These are phyloP conservation scores for Ennomos erosarius DNA, from an alignment of 2,888 invertebrate species.

Conservation along the genomic window DNA sequence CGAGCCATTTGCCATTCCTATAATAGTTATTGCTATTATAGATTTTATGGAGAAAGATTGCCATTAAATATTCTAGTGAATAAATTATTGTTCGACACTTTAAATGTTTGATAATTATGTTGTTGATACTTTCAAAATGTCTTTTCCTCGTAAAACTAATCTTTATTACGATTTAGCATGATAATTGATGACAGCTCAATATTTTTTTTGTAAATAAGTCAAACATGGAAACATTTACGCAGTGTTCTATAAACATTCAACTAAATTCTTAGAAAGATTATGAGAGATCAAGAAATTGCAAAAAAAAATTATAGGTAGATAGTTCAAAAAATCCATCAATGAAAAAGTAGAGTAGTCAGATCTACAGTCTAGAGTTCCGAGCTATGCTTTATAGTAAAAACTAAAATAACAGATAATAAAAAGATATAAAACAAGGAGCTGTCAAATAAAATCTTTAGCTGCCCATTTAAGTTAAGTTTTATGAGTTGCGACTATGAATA, in stretches of 20 bases:
- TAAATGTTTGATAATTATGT: neutral
- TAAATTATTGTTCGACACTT: constrained; percentile 14
- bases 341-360: too few relatives aligned
- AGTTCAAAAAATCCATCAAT: too few relatives aligned
- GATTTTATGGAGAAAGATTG: constrained; percentile 14
- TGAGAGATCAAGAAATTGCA: too few relatives aligned
- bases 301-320: too few relatives aligned
- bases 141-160: too few relatives aligned
- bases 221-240: too few relatives aligned
- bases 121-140: neutral
- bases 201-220: too few relatives aligned
- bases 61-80: constrained; percentile 13
- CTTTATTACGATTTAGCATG: too few relatives aligned
- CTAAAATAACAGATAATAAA: neutral
- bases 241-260: too few relatives aligned
- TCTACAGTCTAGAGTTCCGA: too few relatives aligned
- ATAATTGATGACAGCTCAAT: too few relatives aligned
- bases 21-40: constrained; percentile 17
- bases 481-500: constrained; percentile 19
- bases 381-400: constrained; percentile 3
- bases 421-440: constrained; percentile 16
- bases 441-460: constrained; percentile 17
- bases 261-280: too few relatives aligned
- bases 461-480: constrained; percentile 14
- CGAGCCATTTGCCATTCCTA: constrained; percentile 15